A percentile compares a stretch with the other conserved stretches of the same genome.
phyloP scores from a whole-genome alignment of 2,113 vertebrate species.

The Centrocercus urophasianus region DNA sequence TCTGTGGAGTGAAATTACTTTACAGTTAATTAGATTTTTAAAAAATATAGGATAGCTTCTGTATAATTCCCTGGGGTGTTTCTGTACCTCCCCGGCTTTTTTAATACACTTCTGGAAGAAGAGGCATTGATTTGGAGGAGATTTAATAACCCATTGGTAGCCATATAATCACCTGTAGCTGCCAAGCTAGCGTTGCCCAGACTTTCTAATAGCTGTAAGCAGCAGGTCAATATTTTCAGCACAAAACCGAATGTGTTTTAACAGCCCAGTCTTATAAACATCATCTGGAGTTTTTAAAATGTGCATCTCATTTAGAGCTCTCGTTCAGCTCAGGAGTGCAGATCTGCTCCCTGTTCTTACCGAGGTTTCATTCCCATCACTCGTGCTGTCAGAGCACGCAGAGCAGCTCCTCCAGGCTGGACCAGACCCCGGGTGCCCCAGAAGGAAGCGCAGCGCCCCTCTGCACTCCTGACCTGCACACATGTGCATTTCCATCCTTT shows the following conservation, averaged over 20 bases:
- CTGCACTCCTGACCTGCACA: not conserved
- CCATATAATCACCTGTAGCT: conserved; percentile 29
- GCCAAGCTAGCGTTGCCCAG: not conserved
- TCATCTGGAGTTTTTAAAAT: not conserved
- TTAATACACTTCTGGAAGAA: conserved; percentile 20
- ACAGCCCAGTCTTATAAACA: not conserved
- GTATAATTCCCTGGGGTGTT: not conserved
- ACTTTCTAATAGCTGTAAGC: not conserved
- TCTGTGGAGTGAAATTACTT: conserved; percentile 35
- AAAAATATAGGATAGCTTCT: conserved; percentile 6
- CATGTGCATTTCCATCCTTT: not conserved
- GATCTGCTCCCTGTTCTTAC: not conserved
- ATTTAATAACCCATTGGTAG: conserved; percentile 49
- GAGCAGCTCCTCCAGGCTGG: not conserved
- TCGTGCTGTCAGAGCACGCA: not conserved
- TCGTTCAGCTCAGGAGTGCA: not conserved
- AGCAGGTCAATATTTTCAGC: not conserved
- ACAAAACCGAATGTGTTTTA: not conserved
- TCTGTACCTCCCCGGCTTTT: conserved; percentile 25
- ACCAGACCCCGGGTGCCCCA: not conserved
- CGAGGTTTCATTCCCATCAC: not conserved
- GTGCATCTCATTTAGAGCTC: not conserved
- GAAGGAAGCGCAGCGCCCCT: not conserved
- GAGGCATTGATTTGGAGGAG: conserved; percentile 39
- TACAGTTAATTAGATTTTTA: conserved; percentile 50